Percentiles rank a stretch among this genome's conserved stretches.
Evolutionary conservation across 2,888 invertebrate genomes (phyloP).

Genomic region (Drosophila mimica): DNA sequence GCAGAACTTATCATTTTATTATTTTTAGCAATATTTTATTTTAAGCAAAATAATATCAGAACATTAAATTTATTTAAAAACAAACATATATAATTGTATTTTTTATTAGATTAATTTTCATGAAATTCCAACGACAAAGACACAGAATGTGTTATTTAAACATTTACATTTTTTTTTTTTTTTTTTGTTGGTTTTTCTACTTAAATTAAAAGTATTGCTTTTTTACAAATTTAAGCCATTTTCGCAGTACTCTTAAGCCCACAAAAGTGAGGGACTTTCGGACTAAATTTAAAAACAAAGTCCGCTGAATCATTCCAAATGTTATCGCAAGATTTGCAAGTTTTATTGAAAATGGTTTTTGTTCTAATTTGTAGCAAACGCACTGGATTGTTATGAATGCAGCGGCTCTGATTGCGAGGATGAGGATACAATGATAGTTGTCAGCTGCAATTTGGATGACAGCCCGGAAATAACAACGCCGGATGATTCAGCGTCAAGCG

Average conservation of each 20-base stretch:
- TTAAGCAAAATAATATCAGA: no score
- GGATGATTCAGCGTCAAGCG: slow-evolving; percentile 1
- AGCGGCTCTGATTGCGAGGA: slow-evolving; percentile 66
- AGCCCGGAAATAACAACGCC: slow-evolving; percentile 11
- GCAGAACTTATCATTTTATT: not conserved
- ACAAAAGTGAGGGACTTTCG: not conserved
- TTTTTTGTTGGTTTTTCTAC: not conserved
- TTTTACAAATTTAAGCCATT: not conserved
- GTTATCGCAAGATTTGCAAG: not conserved
- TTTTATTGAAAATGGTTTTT: not conserved
- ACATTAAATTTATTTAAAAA: no score
- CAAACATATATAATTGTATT: not conserved
- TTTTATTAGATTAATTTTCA: not conserved
- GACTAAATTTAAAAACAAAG: not conserved
- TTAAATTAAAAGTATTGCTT: not conserved
- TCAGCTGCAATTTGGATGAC: slow-evolving; percentile 47
- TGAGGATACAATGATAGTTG: not conserved
- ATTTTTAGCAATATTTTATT: not conserved
- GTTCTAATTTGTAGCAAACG: slow-evolving; percentile 35
- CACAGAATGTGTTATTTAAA: not conserved
- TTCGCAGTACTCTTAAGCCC: not conserved
- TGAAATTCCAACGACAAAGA: not conserved
- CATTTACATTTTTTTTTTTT: not conserved
- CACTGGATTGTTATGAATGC: slow-evolving; percentile 75
- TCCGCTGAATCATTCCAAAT: not conserved